These are phyloP conservation scores for Polydrusus pterygomalis DNA, from an alignment of 2,888 invertebrate species.

Conservation along the genomic window DNA sequence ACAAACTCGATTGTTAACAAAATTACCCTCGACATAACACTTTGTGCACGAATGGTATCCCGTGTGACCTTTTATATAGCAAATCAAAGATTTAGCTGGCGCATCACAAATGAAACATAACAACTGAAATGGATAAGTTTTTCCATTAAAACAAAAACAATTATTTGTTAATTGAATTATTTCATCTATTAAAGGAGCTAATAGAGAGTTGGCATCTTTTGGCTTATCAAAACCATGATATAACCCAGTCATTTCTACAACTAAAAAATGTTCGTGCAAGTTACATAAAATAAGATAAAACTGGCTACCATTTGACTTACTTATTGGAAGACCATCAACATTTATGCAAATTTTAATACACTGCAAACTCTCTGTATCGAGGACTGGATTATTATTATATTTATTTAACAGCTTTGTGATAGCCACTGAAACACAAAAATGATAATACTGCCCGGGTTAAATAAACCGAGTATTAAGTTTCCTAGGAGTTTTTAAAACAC, in stretches of 20 bases:
- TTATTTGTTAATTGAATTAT: conserved; percentile 28
- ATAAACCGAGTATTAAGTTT: no score
- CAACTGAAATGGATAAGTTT: conserved; percentile 33
- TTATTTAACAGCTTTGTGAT: conserved; percentile 5
- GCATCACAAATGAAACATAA: conserved; percentile 42
- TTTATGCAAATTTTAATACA: not conserved
- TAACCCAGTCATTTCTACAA: conserved; percentile 43
- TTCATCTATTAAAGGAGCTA: conserved; percentile 42
- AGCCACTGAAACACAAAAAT: no score
- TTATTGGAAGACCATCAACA: no score
- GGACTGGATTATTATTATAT: conserved; percentile 5
- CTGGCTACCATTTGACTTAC: no score
- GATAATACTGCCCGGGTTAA: no score
- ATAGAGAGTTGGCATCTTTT: conserved; percentile 38
- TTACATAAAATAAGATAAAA: not conserved
- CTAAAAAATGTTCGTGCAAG: not conserved
- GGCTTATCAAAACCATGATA: conserved; percentile 45
- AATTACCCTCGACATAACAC: conserved; percentile 35
- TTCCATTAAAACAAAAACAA: conserved; percentile 42
- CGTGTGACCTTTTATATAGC: conserved; percentile 41
- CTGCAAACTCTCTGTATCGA: no score
- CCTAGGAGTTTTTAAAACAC: no score
- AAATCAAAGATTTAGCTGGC: no score
- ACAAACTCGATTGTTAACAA: conserved; percentile 16
- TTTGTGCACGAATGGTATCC: conserved; percentile 47